Evolutionary conservation across 2,797 vertebrate genomes (phyloP), one percentile per base, ranked within the genome.

Genomic region (Tragopan temminckii): DNA sequence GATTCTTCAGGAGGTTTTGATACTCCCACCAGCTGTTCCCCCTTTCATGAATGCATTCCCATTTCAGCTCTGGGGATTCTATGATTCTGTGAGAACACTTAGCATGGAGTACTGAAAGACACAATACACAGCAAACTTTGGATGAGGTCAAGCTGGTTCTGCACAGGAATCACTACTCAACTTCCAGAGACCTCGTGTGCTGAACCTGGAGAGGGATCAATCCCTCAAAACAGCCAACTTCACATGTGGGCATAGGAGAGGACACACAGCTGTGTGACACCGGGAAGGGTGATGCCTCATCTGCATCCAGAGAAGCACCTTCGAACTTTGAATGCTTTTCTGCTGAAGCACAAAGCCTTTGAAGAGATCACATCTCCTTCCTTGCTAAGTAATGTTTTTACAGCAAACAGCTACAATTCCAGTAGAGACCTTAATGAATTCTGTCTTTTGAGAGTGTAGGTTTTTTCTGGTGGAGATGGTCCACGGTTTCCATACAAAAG

Each of bases 261-360:
- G 5, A 19, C 0, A 1, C 9, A 1, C 3, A 25, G 45, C n/a
- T 0, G 0, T 10, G n/a, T 14, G 36, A n/a, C 55, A 29, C 8
- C 45, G 40, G 31, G 75, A 38, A 10, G 10, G 5, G 3, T 3
- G 4, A 21, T 40, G n/a, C 18, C 3, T 29, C 31, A 21, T 36
- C n/a, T 62, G n/a, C 6, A 19, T 12, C 36, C 46, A 33, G 2
- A 5, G 11, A 77, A 77, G 11, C 45, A 15, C 16, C 59, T 68
- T 66, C 75, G 33, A 57, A 8, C 43, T 36, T 46, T 50, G 29
- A 40, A 55, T 8, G 13, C 13, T 42, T 59, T 59, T 53, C 74
- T 0, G 5, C 23, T 9, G 19, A 17, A 62, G 40, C 36, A 55
- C 23, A 48, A 11, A 43, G 31, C 4, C 23, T 70, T 17, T 50